Percentiles rank a stretch among this genome's conserved stretches.
These are phyloP conservation scores for Eupithecia subfuscata DNA, from an alignment of 2,888 invertebrate species.

Conservation along the genomic window DNA sequence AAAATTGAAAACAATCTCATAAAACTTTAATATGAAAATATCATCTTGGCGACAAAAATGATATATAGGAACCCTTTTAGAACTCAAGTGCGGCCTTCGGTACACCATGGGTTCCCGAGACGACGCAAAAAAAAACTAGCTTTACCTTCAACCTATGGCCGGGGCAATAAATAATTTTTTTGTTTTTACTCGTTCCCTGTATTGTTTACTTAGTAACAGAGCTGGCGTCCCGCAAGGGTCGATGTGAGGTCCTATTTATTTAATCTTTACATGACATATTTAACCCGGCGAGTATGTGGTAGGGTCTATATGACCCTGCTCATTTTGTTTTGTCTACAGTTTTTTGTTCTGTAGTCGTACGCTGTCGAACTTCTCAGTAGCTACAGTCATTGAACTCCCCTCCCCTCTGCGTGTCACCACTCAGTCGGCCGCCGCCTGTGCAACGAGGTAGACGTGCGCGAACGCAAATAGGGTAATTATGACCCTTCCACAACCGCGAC, in stretches of 20 bases:
- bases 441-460: too few relatives aligned
- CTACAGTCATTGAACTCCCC: too few relatives aligned
- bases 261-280: conserved; percentile 2
- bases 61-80: conserved; percentile 11
- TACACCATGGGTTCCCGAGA: conserved; percentile 6
- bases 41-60: conserved; percentile 2
- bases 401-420: too few relatives aligned
- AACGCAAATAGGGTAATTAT: too few relatives aligned
- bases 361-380: too few relatives aligned
- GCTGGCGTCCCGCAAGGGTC: conserved; percentile 40
- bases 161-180: conserved; percentile 56
- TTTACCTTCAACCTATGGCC: conserved; percentile 54
- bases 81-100: conserved; percentile 10
- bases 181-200: conserved; percentile 47
- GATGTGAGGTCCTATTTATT: conserved; percentile 49
- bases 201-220: conserved; percentile 59
- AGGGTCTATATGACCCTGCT: too few relatives aligned
- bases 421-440: too few relatives aligned
- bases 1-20: not conserved
- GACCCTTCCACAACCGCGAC: too few relatives aligned
- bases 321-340: too few relatives aligned
- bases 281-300: too few relatives aligned
- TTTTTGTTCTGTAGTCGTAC: too few relatives aligned
- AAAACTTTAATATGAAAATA: not conserved
- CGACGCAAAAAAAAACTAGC: conserved; percentile 41